Evolutionary conservation across 1,140 invertebrate species (phyloP), one percentile per base, ranked within the genome.

Genomic region (Conopomorpha cramerella): DNA sequence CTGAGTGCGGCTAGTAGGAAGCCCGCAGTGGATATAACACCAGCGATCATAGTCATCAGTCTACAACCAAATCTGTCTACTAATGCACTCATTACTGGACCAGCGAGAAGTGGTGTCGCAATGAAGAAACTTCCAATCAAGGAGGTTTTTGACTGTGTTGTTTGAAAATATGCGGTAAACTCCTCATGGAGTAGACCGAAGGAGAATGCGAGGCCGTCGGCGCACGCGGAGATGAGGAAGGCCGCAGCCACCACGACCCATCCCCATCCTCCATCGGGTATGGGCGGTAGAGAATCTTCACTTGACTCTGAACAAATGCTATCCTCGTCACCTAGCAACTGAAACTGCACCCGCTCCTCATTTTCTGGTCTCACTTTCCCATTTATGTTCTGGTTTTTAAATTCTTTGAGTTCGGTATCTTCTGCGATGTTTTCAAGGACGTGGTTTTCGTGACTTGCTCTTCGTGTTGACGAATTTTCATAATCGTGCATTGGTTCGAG

Each of bases 131-230:
- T 91, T 0, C 91, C 91, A 30, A 95, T 90, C 83, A 90, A 88
- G 0, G 92, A 85, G 0, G 92, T 95, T 42, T 89, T 86, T 8
- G 87, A 85, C 45, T 91, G 90, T 8, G 83, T 84, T 30, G 86
- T 86, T 0, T 83, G 81, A 55, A 95, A 97, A 46, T 93, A 87
- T 0, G 83, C 67, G 6, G 91, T 77, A 47, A 97, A 90, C 53
- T 95, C 87, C 1, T 88, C 85, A 47, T 91, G 92, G 19, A 96
- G 81, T 0, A 95, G 76, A 0, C 94, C 94, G 54, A 95, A 95
- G 0, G 92, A 93, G 56, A 95, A 94, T 2, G 90, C 90, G 2
- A 96, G 83, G 0, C 94, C 95, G 61, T 97, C 95, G 15, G 92
- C 90, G 12, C 95, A 90, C 43, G 94, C 83, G 28, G 91, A 91